Percentiles rank a stretch among this genome's conserved stretches.
Evolutionary conservation across 2,797 vertebrate species (phyloP).

Genomic region (Lindbergichthys nudifrons): DNA sequence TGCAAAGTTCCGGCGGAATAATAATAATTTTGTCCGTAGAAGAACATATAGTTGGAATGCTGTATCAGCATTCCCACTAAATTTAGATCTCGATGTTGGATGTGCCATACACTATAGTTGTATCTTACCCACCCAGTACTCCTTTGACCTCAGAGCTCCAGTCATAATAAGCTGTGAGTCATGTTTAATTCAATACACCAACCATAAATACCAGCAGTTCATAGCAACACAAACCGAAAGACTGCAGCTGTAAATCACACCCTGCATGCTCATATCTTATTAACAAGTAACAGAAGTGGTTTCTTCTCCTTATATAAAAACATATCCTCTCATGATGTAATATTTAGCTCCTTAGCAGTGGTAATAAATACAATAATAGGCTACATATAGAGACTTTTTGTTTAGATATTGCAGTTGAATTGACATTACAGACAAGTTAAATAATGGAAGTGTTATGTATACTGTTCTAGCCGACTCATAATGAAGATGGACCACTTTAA

Average conservation of each 20-base stretch:
- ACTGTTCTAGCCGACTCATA: neutral
- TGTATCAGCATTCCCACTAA: no score
- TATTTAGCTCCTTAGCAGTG: neutral
- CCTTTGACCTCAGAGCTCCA: constrained; percentile 33
- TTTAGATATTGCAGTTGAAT: neutral
- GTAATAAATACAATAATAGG: neutral
- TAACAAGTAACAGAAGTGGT: neutral
- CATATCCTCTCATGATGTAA: neutral
- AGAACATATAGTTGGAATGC: no score
- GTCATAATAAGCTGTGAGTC: constrained; percentile 40
- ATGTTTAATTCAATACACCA: constrained; percentile 46
- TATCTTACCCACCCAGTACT: neutral
- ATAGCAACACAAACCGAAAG: constrained; percentile 31
- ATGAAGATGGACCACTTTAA: neutral
- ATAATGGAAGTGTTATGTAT: no score
- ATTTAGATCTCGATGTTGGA: neutral
- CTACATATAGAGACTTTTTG: neutral
- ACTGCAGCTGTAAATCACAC: constrained; percentile 30
- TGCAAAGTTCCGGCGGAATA: no score
- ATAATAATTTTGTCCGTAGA: no score
- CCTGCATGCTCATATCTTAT: neutral
- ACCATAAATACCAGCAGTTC: constrained; percentile 51
- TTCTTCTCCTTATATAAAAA: neutral
- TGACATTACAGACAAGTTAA: neutral
- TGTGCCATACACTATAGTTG: neutral